phyloP scores from a whole-genome alignment of 2,797 vertebrate genomes.

The Coendou prehensilis region DNA sequence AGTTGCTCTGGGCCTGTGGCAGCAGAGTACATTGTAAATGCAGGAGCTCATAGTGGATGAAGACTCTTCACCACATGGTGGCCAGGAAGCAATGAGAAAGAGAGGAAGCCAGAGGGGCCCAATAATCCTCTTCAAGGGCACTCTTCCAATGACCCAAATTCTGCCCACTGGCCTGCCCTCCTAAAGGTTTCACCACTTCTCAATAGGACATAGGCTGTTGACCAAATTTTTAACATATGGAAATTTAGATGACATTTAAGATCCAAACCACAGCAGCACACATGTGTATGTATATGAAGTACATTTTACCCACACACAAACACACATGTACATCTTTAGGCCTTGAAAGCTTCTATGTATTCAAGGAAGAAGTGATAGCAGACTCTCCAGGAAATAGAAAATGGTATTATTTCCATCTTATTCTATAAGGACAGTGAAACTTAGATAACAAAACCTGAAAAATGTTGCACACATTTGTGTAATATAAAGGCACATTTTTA shows the following conservation, averaged over 20 bases:
- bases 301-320: not conserved
- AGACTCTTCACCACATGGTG: no score
- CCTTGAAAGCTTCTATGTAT: not conserved
- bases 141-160: not conserved
- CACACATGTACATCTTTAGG: not conserved
- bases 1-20: not conserved
- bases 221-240: not conserved
- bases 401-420: not conserved
- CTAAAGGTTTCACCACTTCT: not conserved
- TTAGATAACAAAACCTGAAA: not conserved
- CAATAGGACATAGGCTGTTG: not conserved
- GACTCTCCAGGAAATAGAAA: not conserved
- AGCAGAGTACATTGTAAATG: no score
- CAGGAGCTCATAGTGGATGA: no score
- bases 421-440: not conserved
- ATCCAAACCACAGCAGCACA: not conserved
- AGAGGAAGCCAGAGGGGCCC: no score
- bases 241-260: not conserved
- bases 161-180: not conserved
- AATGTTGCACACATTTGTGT: not conserved
- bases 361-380: not conserved
- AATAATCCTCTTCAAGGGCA: not conserved
- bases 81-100: not conserved
- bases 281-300: not conserved
- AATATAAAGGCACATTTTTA: not conserved